Evolutionary conservation across 2,113 vertebrate genomes (phyloP).

Genomic region (Felis chaus): DNA sequence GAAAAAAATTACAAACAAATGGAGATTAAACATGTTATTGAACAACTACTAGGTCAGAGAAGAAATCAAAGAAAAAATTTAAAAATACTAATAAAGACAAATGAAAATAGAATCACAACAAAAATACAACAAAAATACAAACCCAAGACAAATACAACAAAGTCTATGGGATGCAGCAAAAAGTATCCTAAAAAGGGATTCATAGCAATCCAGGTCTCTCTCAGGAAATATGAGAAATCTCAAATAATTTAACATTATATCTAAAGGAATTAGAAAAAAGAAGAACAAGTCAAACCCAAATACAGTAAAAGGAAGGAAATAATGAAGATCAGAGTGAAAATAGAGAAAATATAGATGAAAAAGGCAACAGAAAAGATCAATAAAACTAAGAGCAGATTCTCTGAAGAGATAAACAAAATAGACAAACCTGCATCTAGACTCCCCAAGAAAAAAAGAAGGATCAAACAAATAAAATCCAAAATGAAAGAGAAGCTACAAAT

Average conservation of each 20-base stretch:
- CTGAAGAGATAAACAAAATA: neutral
- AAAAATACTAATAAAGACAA: neutral
- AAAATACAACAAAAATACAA: neutral
- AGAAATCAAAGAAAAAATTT: neutral
- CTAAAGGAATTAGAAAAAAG: neutral
- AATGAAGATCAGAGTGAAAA: neutral
- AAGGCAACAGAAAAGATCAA: neutral
- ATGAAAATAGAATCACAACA: neutral
- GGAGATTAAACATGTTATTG: neutral
- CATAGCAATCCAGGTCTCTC: neutral
- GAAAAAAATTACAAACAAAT: neutral
- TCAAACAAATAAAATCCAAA: neutral
- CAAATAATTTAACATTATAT: neutral
- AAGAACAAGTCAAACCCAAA: neutral
- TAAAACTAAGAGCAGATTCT: neutral
- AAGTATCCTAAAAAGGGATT: neutral
- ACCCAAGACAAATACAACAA: neutral
- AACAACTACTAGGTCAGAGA: neutral
- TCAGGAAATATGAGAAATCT: neutral
- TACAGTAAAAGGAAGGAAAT: neutral
- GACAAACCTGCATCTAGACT: neutral
- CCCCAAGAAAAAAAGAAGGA: neutral
- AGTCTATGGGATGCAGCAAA: neutral
- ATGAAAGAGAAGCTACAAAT: neutral
- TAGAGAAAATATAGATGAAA: neutral